Conservation (phyloP, 2,113 vertebrate species). For the Oreocharis arfaki region DNA sequence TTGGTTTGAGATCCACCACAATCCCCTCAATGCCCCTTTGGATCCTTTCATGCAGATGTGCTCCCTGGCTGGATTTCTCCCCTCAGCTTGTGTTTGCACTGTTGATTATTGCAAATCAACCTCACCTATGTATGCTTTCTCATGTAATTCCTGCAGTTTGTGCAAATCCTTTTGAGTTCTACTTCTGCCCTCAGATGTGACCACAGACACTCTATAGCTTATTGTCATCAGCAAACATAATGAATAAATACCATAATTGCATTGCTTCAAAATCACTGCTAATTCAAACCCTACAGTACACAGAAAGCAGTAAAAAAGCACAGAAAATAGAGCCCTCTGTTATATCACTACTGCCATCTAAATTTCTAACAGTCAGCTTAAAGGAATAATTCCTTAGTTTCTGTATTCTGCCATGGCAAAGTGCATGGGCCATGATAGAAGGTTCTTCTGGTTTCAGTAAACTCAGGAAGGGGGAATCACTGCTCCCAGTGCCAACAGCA, state of each 20-base stretch:
- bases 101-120: neutral
- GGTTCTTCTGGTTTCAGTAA: neutral
- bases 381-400: neutral
- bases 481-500: neutral
- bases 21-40: fast-evolving
- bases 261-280: neutral
- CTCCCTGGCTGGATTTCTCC: neutral
- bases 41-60: neutral
- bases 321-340: neutral
- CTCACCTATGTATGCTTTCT: neutral
- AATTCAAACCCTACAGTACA: neutral
- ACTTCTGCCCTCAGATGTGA: neutral
- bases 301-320: neutral
- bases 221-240: neutral
- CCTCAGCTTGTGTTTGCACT: neutral
- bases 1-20: neutral
- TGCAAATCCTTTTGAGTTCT: neutral
- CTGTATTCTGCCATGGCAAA: neutral
- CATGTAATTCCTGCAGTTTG: neutral
- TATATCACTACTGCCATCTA: neutral
- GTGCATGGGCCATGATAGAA: neutral
- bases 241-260: neutral
- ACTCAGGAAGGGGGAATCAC: neutral
- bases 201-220: neutral
- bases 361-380: neutral